Percentiles rank a stretch among this genome's conserved stretches.
Conservation (phyloP, 2,113 vertebrate species). For the Crypturellus undulatus region DNA sequence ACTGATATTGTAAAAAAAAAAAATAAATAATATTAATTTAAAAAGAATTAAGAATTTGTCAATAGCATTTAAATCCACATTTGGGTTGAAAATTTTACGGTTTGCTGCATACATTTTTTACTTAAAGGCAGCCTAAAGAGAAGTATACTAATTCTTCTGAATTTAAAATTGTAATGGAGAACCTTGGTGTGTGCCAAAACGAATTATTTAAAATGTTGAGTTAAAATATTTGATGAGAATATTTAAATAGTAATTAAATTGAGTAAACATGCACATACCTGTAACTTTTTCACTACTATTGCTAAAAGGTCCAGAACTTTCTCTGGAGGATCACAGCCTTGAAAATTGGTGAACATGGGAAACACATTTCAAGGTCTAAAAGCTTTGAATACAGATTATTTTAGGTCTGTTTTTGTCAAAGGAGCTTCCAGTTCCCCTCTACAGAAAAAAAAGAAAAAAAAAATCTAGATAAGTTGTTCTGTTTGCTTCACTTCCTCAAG, state of each 20-base stretch:
- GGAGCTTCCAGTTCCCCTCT: conserved; percentile 59
- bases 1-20: neutral
- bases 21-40: neutral
- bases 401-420: conserved; percentile 16
- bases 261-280: neutral
- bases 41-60: neutral
- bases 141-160: neutral
- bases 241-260: neutral
- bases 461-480: conserved; percentile 2
- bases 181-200: neutral
- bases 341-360: neutral
- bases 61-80: neutral
- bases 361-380: neutral
- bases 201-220: neutral
- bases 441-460: neutral
- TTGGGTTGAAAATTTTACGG: neutral
- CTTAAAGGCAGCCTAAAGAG: neutral
- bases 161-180: neutral
- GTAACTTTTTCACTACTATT: neutral
- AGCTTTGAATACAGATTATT: neutral
- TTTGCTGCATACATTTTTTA: conserved; percentile 5
- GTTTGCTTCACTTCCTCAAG: conserved; percentile 67
- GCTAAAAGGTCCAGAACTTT: neutral
- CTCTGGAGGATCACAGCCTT: neutral
- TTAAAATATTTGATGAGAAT: neutral